phyloP scores from a whole-genome alignment of 64 coral and sea anemone genomes.

The Astreopora myriophthalma region DNA sequence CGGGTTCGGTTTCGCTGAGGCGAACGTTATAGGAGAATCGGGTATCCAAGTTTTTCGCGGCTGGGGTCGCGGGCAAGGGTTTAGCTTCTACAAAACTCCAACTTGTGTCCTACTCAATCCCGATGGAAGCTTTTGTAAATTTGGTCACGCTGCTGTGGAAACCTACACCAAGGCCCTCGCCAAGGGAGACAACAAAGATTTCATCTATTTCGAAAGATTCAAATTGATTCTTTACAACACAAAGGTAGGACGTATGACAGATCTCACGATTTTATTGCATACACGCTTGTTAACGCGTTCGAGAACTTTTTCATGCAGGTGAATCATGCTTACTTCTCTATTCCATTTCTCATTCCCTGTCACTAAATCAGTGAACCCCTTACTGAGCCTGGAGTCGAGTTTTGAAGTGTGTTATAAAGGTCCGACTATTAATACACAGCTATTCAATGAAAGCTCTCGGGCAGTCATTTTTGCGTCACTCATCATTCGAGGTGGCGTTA shows the following conservation, averaged over 20 bases:
- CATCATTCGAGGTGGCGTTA: too few species aligned
- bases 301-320: not conserved
- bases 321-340: not conserved
- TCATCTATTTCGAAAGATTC: conserved; percentile 65
- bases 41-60: conserved; percentile 70
- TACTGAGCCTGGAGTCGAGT: too few species aligned
- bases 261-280: too few species aligned
- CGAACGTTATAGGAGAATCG: conserved; percentile 31
- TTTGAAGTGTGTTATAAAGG: too few species aligned
- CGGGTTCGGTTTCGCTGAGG: conserved; percentile 62
- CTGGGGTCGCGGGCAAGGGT: conserved; percentile 71
- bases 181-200: conserved; percentile 40
- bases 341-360: too few species aligned
- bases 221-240: conserved; percentile 69
- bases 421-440: too few species aligned
- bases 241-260: conserved; percentile 63
- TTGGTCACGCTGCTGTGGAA: conserved; percentile 67
- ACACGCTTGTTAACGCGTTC: too few species aligned
- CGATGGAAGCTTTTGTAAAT: conserved; percentile 60
- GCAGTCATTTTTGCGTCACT: too few species aligned
- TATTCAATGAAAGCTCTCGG: too few species aligned
- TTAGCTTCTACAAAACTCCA: conserved; percentile 74
- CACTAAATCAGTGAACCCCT: too few species aligned
- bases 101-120: conserved; percentile 45
- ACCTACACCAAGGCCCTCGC: conserved; percentile 63